Evolutionary conservation across 2,113 vertebrate species (phyloP), one percentile per base, ranked within the genome.

Genomic region (Chiloscyllium plagiosum): DNA sequence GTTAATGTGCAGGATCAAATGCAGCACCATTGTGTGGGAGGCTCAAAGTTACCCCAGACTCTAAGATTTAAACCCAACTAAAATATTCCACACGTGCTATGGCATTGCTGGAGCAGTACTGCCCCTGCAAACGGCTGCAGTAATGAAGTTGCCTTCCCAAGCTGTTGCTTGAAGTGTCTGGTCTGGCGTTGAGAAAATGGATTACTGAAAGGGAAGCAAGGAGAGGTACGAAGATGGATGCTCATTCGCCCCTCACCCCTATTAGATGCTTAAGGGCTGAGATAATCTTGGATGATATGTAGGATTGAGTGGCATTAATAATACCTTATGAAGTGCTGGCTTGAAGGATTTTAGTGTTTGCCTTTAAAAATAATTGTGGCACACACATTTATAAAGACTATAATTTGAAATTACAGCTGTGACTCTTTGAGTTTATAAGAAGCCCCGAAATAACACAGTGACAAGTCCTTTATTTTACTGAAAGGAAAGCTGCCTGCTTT

Each of bases 381-480:
- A 52, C 69, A 61, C 94, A 95, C 94, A 95, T 95, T 95, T 95
- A 72, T 95, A 95, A 95, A 95, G 94, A 95, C 94, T 95, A 72
- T 95, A 95, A 95, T 95, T 95, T 95, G 94, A 95, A 95, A 95
- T 95, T 95, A 95, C 94, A 95, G 94, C 94, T 95, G 94, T 95
- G 94, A 95, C 94, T 95, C 94, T 95, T 72, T 95, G 69, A 95
- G 94, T 95, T 72, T 76, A 95, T 95, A 76, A 95, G 94, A 95
- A 95, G 68, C 94, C 89, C 94, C 72, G 94, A 95, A 95, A 95
- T 95, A 95, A 95, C 94, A 95, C 68, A 72, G 94, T 76, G 94
- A 95, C 94, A 95, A 95, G 94, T 95, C 94, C 94, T 95, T 95
- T 95, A 95, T 95, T 95, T 95, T 29, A 72, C 68, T 95, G 94